Evolutionary conservation across 2,113 vertebrate species (phyloP).

Genomic region (Ciconia boyciana): DNA sequence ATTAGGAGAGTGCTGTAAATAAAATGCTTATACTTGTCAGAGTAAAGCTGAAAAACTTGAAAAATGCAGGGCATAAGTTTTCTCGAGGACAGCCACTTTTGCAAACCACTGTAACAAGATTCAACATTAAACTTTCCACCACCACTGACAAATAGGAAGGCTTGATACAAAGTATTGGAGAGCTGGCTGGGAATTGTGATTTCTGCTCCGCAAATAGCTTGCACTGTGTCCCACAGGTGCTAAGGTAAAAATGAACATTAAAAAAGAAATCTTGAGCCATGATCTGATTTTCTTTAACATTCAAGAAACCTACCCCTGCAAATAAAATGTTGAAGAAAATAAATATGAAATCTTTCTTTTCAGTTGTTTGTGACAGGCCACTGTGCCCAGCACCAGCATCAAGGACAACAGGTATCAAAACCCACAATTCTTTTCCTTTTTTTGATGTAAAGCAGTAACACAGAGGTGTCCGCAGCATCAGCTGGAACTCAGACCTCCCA

Average conservation of each 20-base stretch:
- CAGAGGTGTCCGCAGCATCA: neutral
- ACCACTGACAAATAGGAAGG: neutral
- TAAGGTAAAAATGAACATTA: slow-evolving; percentile 14
- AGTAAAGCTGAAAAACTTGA: neutral
- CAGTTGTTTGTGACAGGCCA: neutral
- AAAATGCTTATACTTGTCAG: neutral
- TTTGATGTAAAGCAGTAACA: slow-evolving; percentile 18
- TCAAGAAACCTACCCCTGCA: neutral
- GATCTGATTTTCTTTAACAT: neutral
- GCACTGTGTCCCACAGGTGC: neutral
- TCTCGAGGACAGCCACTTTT: neutral
- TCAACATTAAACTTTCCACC: neutral
- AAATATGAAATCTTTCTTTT: neutral
- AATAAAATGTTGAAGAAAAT: neutral
- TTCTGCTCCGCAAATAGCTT: neutral
- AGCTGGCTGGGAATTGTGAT: neutral
- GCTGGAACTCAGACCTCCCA: slow-evolving; percentile 21
- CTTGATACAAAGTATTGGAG: neutral
- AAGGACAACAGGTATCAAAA: neutral
- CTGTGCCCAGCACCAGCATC: neutral
- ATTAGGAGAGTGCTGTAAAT: neutral
- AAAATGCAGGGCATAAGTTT: neutral
- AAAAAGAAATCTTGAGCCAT: neutral
- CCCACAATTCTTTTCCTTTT: neutral
- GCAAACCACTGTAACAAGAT: neutral